Percentiles rank a stretch among this genome's conserved stretches.
Evolutionary conservation across 2,113 vertebrate species (phyloP).

Genomic region (Meleagris gallopavo): DNA sequence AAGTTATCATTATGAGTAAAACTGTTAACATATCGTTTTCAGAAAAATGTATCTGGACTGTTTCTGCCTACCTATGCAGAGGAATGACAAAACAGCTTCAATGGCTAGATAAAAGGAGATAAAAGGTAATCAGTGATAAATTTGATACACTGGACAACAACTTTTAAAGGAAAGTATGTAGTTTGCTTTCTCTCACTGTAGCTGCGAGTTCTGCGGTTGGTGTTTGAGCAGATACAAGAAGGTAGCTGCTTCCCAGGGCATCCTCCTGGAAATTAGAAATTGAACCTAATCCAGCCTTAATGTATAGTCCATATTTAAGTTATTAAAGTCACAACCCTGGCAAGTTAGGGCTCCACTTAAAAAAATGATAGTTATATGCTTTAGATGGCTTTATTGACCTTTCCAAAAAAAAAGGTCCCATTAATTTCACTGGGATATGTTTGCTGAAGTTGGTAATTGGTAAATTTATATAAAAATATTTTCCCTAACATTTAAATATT

Average conservation of each 20-base stretch:
- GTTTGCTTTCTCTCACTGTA: neutral
- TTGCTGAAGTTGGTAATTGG: conserved; percentile 1
- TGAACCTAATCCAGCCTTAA: neutral
- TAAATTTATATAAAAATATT: conserved; percentile 33
- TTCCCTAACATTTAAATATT: conserved; percentile 64
- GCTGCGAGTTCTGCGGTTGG: neutral
- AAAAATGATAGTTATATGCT: neutral
- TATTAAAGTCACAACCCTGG: neutral
- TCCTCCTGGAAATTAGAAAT: neutral
- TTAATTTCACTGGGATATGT: neutral
- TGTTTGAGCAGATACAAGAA: neutral
- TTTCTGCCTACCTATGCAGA: neutral
- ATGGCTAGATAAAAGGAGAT: neutral
- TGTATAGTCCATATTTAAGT: neutral
- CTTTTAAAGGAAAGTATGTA: neutral
- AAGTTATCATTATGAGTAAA: neutral
- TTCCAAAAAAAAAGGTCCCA: neutral
- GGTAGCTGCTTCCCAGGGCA: neutral
- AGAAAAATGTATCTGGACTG: neutral
- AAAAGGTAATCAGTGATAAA: neutral
- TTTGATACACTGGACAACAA: neutral
- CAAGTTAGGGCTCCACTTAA: neutral
- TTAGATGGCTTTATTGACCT: neutral
- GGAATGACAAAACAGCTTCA: neutral
- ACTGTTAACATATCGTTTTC: neutral